Conservation (phyloP, 2,888 invertebrate genomes). For the Amphipoea lucens region DNA sequence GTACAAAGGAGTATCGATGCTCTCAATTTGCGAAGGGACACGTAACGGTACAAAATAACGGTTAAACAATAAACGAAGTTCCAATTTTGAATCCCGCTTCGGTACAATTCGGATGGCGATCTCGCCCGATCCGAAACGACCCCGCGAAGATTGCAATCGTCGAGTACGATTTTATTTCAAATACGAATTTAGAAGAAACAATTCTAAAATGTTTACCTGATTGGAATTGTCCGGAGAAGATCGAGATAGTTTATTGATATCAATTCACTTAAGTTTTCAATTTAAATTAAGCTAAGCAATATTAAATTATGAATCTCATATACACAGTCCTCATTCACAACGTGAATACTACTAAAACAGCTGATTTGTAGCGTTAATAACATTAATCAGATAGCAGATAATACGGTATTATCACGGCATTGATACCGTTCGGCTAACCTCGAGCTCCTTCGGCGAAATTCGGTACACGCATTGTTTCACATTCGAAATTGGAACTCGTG, state of each 20-base stretch:
- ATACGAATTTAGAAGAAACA: conserved; percentile 67
- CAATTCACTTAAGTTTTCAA: conserved; percentile 38
- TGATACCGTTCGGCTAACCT: conserved; percentile 53
- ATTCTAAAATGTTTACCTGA: conserved; percentile 67
- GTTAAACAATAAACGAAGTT: conserved; percentile 82
- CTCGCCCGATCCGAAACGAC: conserved; percentile 71
- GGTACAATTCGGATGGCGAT: conserved; percentile 72
- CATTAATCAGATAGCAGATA: conserved; percentile 62
- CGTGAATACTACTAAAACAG: conserved; percentile 25
- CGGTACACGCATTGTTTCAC: conserved; percentile 55
- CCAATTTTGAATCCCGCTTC: conserved; percentile 76
- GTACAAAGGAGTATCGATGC: conserved; percentile 61
- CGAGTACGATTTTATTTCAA: conserved; percentile 68
- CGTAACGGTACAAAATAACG: conserved; percentile 85
- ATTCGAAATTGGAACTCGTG: conserved; percentile 72
- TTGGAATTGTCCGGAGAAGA: conserved; percentile 53
- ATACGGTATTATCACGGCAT: conserved; percentile 51
- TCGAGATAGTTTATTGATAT: conserved; percentile 48
- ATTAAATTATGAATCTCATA: neutral
- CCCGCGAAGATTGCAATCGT: conserved; percentile 73
- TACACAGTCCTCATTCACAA: conserved; percentile 1
- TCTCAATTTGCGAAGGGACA: conserved; percentile 85
- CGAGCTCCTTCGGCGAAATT: conserved; percentile 54
- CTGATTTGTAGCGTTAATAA: conserved; percentile 38
- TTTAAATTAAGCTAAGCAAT: neutral